These are phyloP conservation scores for Copsychus sechellarum DNA, from an alignment of 2,113 vertebrate genomes.

Conservation along the genomic window DNA sequence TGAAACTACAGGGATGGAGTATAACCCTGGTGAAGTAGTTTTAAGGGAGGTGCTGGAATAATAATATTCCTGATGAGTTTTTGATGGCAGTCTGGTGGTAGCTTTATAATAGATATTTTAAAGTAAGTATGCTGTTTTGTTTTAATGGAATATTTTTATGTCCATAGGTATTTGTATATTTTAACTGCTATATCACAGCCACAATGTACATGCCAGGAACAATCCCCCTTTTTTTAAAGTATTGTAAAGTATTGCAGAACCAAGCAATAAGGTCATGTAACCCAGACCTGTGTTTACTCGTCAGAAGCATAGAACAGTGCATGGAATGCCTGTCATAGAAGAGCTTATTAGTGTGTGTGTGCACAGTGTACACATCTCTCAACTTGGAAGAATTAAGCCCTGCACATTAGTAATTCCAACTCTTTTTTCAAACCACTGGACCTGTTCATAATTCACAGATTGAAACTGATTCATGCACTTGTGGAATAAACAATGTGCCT, in stretches of 20 bases:
- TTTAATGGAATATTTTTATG: background rate
- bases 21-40: background rate
- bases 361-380: background rate
- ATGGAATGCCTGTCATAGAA: background rate
- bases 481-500: background rate
- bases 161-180: background rate
- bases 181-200: background rate
- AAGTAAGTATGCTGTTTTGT: background rate
- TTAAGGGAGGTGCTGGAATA: background rate
- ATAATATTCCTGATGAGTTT: background rate
- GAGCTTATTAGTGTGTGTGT: background rate
- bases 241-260: background rate
- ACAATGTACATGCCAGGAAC: background rate
- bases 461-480: background rate
- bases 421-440: background rate
- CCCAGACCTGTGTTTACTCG: background rate
- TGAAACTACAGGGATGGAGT: background rate
- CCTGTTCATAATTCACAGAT: background rate
- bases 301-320: rapidly evolving
- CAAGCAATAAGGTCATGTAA: background rate
- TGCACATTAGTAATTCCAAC: background rate
- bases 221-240: background rate
- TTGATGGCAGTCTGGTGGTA: background rate
- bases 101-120: background rate
- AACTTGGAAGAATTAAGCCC: background rate